These are phyloP conservation scores for Corydoras sp. DNA, from an alignment of 2,113 vertebrate species.

Conservation along the genomic window DNA sequence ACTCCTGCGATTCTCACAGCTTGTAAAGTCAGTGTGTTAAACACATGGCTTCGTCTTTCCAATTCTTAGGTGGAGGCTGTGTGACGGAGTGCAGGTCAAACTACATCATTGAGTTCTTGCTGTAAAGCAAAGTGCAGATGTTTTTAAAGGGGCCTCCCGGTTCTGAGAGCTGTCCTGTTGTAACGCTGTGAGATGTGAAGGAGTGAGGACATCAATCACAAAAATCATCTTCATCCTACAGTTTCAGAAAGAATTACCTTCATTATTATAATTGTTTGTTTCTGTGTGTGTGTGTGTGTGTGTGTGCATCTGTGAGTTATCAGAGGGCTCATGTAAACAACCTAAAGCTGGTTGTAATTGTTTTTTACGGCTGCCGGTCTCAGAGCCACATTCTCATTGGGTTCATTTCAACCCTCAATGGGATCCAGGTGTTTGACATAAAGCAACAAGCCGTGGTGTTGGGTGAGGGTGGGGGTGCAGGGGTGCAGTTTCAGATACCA, in stretches of 20 bases:
- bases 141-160: too few relatives aligned
- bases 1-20: too few relatives aligned
- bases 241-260: slow-evolving; percentile 3
- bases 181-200: too few relatives aligned
- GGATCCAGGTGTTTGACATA: slow-evolving; percentile 42
- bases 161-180: too few relatives aligned
- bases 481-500: not conserved
- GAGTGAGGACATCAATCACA: too few relatives aligned
- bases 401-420: slow-evolving; percentile 39
- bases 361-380: slow-evolving; percentile 47
- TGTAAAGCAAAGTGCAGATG: too few relatives aligned
- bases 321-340: slow-evolving; percentile 27
- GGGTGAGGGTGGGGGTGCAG: not conserved
- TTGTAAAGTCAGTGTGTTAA: too few relatives aligned
- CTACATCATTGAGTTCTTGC: too few relatives aligned
- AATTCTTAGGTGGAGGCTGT: too few relatives aligned
- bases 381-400: slow-evolving; percentile 38
- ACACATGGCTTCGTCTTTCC: too few relatives aligned
- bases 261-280: slow-evolving; percentile 1
- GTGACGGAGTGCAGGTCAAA: too few relatives aligned
- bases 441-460: slow-evolving; percentile 13
- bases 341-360: slow-evolving; percentile 46
- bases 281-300: slow-evolving; percentile 19
- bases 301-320: slow-evolving; percentile 16
- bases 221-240: not conserved